Evolutionary conservation across 23 tunicate genomes (phyloP).

Genomic region (Halocynthia aurantium): DNA sequence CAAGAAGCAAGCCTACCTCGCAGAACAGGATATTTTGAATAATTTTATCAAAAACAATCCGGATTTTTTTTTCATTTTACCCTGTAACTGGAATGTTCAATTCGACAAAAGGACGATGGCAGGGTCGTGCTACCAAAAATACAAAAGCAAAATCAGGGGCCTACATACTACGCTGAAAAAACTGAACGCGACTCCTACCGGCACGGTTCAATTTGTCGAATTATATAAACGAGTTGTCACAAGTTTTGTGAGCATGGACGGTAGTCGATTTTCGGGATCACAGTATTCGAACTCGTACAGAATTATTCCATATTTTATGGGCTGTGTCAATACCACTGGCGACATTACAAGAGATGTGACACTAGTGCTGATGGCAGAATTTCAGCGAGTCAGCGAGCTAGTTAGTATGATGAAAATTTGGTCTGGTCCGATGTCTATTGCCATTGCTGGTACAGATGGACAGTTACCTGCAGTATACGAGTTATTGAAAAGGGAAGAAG

Average conservation of each 20-base stretch:
- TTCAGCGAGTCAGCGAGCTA: background rate
- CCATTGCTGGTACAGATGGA: background rate
- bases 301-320: slow-evolving; percentile 2
- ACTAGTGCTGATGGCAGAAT: background rate
- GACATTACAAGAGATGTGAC: background rate
- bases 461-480: no score
- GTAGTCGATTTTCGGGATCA: background rate
- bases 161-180: background rate
- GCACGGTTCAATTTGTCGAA: background rate
- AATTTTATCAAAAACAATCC: background rate
- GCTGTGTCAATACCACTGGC: background rate
- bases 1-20: background rate
- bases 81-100: slow-evolving; percentile 12
- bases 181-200: background rate
- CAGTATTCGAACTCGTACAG: background rate
- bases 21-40: slow-evolving; percentile 1
- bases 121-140: background rate
- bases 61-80: background rate
- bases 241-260: background rate
- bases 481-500: no score
- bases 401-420: background rate
- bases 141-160: background rate
- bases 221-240: background rate
- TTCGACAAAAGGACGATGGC: background rate
- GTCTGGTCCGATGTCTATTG: background rate